Evolutionary conservation across 2,888 invertebrate genomes (phyloP), one percentile per base, ranked within the genome.

Genomic region (Xestia c-nigrum): DNA sequence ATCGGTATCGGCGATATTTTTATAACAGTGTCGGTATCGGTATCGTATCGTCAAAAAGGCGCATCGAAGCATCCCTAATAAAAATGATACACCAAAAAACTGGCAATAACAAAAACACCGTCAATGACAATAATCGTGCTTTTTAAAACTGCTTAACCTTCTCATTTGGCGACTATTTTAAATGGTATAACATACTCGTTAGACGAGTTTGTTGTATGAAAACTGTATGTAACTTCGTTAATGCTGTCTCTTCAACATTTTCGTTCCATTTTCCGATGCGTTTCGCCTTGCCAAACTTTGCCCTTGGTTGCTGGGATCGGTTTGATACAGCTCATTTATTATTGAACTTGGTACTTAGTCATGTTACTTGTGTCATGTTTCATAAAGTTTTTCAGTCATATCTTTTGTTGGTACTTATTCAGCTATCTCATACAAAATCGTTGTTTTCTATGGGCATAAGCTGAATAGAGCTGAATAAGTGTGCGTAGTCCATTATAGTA

Each of bases 201-300:
- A 85, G 83, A 9, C 72, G 31, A 69, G 83, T 74, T 82, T 81
- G 72, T 83, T 72, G 65, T 46, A 84, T 79, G 76, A 72, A 81
- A 83, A 85, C 85, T 84, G 77, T 84, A 74, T 78, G 79, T 87
- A 85, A 87, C 86, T 89, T 90, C 81, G 81, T 87, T 85, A 77
- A 61, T 68, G 50, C 75, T 74, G 83, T 80, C 84, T 78, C 47
- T 64, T 61, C 57, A 75, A 55, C 31, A 63, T 80, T 83, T 80
- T 65, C 68, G 46, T 50, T 38, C 46, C 57, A 78, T 74, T 83
- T 68, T 66, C 69, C 64, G 57, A 65, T 63, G 69, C 63, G 59
- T 66, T 47, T 50, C 50, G 12, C 38, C 80, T 80, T 76, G 19
- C 21, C n/a, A 55, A 83, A 69, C 19, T 74, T 78, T 50, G 21